These are phyloP conservation scores for Notolepis coatsorum DNA, from an alignment of 2,797 vertebrate species.

Conservation along the genomic window DNA sequence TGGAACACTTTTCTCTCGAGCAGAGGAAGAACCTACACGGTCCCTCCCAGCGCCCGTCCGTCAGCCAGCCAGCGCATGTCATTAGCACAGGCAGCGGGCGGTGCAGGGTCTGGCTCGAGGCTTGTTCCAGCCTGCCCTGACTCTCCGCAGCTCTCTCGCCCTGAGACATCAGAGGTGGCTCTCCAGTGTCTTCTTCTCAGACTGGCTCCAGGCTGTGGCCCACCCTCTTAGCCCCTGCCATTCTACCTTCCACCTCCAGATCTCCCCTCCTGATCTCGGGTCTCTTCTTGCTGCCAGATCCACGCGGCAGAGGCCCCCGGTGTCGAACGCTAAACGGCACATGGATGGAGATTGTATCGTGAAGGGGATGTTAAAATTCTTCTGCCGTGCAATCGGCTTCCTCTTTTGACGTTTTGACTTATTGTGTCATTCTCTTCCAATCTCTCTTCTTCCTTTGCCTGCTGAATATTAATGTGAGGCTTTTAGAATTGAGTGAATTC, in stretches of 20 bases:
- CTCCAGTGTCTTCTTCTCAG: conserved; percentile 23
- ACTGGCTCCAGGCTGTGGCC: conserved; percentile 25
- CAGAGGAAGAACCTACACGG: conserved; percentile 2
- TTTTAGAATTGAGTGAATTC: conserved; percentile 25
- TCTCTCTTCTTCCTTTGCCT: conserved; percentile 11
- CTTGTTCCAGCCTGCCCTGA: conserved; percentile 34
- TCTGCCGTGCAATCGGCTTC: conserved; percentile 39
- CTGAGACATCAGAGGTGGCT: conserved; percentile 19
- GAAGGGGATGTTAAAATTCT: conserved; percentile 45
- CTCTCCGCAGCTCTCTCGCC: conserved; percentile 20
- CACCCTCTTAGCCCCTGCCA: conserved; percentile 30
- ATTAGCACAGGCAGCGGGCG: conserved; percentile 25
- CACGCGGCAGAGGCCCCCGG: conserved; percentile 18
- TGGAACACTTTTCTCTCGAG: conserved; percentile 19
- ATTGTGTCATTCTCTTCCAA: conserved; percentile 14
- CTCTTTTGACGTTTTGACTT: conserved; percentile 21
- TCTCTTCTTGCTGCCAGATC: conserved; percentile 27
- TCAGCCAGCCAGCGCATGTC: conserved; percentile 38
- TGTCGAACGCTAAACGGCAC: conserved; percentile 67
- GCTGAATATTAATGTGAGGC: conserved; percentile 28
- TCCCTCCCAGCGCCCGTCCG: conserved; percentile 8
- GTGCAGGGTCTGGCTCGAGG: conserved; percentile 27
- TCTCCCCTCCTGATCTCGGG: conserved; percentile 44
- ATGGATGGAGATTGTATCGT: conserved; percentile 60
- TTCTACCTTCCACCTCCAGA: conserved; percentile 51